Base-by-base conservation (phyloP, 2,113 vertebrate genomes). In the Oostethus manadensis region DNA sequence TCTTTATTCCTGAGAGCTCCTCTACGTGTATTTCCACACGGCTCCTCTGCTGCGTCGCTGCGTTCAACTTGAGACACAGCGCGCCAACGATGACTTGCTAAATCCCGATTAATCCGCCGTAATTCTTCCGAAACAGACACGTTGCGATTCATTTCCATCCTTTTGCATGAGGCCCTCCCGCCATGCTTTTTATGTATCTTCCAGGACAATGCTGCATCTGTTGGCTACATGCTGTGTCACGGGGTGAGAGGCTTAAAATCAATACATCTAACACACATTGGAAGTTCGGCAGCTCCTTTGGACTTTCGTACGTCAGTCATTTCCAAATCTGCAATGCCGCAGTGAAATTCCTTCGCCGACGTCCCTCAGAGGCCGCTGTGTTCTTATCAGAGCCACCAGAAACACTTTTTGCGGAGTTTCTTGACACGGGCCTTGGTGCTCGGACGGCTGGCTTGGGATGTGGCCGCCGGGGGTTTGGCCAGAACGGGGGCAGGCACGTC, bases 331-430 rank as follows among this genome's bases (percentile, higher is more conserved):
- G 29, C 22, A 17, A 11, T 29, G 7, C 23, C 15, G 4, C 35
- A 40, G 18, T 21, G 20, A 38, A 40, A 55, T 40, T 20, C 53
- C 51, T 18, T 7, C 14, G 17, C 29, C 3, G 26, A 9, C 15
- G 17, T 33, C 50, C 15, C 23, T 51, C 16, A 10, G 23, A 33
- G 26, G 26, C 50, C 9, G 29, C 29, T 35, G 29, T 11, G 29
- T n/a, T 51, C 26, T 16, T 6, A 13, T 77, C 79, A 91, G n/a
- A 91, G 87, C 95, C 96, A 99, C 96, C 96, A 99, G 87, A 99
- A 98, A 66, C 96, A 99, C 83, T 96, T 97, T 81, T 93, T 97
- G 67, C 94, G 91, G 58, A 95, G 87, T 77, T 98, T 99, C 83
- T 97, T 97, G 64, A 93, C 79, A 60, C 94, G 93, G 65, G 89